A percentile compares a stretch with the other conserved stretches of the same genome.
phyloP scores from a whole-genome alignment of 1,140 invertebrate genomes.

The Mizuhopecten yessoensis region DNA sequence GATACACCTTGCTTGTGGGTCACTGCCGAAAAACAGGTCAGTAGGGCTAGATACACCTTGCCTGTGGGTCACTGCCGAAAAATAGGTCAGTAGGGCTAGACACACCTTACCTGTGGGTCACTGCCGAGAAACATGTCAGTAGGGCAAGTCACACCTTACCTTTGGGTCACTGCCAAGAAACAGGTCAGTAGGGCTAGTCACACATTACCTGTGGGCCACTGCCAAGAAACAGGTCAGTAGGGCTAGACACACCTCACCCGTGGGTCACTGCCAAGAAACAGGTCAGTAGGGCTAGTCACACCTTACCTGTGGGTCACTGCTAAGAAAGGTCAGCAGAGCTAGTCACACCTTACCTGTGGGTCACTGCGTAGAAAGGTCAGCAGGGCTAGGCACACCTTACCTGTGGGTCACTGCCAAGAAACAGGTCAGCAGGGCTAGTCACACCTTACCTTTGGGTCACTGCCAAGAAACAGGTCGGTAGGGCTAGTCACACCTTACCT shows the following conservation, averaged over 20 bases:
- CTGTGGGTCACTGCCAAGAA: too few relatives aligned
- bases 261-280: constrained; percentile 53
- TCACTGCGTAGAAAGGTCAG: neutral
- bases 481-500: neutral
- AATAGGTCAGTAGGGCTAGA: constrained; percentile 42
- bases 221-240: too few relatives aligned
- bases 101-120: neutral
- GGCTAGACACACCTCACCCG: too few relatives aligned
- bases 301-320: neutral
- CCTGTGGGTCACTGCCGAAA: constrained; percentile 82
- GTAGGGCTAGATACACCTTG: constrained; percentile 72
- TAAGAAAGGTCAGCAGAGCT: neutral
- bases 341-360: neutral
- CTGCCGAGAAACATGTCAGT: too few relatives aligned
- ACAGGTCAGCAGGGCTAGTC: too few relatives aligned
- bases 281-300: neutral
- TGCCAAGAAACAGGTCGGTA: neutral
- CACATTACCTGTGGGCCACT: too few relatives aligned
- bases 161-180: too few relatives aligned
- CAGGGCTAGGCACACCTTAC: neutral
- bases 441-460: too few relatives aligned
- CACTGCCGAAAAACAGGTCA: neutral
- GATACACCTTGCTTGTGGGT: neutral
- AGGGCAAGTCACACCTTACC: too few relatives aligned
- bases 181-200: too few relatives aligned